Evolutionary conservation across 2,797 vertebrate genomes (phyloP).

Genomic region (Tokudaia muenninki): DNA sequence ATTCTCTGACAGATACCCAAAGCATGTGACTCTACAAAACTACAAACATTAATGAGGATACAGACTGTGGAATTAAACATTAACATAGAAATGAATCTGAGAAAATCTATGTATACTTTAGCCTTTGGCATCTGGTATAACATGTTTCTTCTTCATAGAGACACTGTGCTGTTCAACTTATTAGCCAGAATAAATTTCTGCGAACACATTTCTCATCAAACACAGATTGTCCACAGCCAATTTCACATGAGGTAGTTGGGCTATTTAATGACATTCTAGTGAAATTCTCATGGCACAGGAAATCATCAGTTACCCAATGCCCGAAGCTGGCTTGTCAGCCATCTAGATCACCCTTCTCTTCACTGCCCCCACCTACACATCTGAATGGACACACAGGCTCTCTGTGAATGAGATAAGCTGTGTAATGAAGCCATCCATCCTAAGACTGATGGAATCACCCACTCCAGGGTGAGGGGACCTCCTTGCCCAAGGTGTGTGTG

Average conservation of each 20-base stretch:
- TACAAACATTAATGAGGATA: conserved; percentile 28
- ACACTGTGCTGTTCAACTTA: conserved; percentile 61
- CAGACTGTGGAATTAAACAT: conserved; percentile 45
- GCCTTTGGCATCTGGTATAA: conserved; percentile 81
- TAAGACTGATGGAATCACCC: background rate
- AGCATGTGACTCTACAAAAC: conserved; percentile 60
- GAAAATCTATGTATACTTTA: conserved; percentile 73
- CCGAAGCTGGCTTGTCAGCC: conserved; percentile 47
- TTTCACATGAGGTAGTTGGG: conserved; percentile 84
- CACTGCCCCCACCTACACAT: background rate
- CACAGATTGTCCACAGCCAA: conserved; percentile 79
- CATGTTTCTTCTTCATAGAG: conserved; percentile 69
- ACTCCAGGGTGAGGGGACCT: background rate
- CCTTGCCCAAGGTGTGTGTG: background rate
- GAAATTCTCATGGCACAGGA: conserved; percentile 56
- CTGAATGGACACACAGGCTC: background rate
- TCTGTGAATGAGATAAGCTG: background rate
- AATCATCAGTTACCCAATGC: conserved; percentile 49
- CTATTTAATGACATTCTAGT: conserved; percentile 79
- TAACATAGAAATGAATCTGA: conserved; percentile 57
- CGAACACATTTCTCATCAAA: conserved; percentile 63
- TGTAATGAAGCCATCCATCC: background rate
- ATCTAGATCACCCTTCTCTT: conserved; percentile 2
- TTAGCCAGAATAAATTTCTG: conserved; percentile 56
- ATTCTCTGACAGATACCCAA: conserved; percentile 57